phyloP scores from a whole-genome alignment of 2,797 vertebrate genomes.

The Clarias laeviceps region DNA sequence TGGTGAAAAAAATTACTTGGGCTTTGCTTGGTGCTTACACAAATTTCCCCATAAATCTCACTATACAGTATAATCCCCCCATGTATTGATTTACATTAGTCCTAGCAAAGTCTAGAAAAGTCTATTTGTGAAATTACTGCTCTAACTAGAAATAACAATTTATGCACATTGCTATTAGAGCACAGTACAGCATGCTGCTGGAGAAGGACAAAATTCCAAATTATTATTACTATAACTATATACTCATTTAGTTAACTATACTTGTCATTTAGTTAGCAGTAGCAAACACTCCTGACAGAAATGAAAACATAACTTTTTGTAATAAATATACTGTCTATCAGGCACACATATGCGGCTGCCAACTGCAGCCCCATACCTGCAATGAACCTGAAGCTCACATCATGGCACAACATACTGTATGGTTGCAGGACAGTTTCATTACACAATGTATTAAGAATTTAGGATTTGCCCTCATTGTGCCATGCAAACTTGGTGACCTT shows the following conservation, averaged over 20 bases:
- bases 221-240: no score
- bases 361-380: neutral
- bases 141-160: neutral
- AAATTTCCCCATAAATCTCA: neutral
- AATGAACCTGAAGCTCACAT: no score
- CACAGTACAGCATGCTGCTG: neutral
- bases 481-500: neutral
- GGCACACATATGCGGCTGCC: neutral
- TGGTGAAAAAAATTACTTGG: neutral
- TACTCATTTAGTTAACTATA: no score
- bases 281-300: neutral
- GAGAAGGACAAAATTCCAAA: no score
- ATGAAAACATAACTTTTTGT: neutral
- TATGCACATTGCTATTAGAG: neutral
- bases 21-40: neutral
- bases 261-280: no score
- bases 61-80: neutral
- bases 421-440: neutral
- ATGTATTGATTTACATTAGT: neutral
- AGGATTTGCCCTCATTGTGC: neutral
- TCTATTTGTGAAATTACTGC: neutral
- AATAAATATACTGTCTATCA: neutral
- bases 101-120: neutral
- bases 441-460: neutral
- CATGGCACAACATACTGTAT: neutral